Evolutionary conservation across 2,888 invertebrate genomes (phyloP).

Genomic region (Brachypalpus laphriformis): DNA sequence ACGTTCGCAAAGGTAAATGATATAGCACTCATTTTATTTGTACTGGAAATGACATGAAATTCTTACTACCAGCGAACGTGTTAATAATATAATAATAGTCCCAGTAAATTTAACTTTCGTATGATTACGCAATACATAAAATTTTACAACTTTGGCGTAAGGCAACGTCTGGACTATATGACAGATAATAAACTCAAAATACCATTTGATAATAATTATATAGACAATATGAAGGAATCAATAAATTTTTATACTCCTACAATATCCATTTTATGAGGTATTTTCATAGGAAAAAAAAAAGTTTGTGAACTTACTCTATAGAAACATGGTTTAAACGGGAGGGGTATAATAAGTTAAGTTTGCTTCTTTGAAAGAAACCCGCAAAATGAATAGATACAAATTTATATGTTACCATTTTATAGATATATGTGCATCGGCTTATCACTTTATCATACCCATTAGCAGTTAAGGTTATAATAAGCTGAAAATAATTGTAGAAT

Average conservation of each 20-base stretch:
- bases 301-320: neutral
- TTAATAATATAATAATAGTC: neutral
- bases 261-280: conserved; percentile 9
- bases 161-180: conserved; percentile 10
- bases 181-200: conserved; percentile 26
- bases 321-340: neutral
- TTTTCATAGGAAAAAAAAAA: neutral
- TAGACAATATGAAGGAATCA: conserved; percentile 24
- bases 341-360: neutral
- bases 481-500: neutral
- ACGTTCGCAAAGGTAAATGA: no score
- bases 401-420: neutral
- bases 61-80: no score
- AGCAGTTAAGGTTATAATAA: neutral
- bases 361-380: neutral
- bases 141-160: conserved; percentile 1
- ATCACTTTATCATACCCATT: neutral
- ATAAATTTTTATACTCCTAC: conserved; percentile 41
- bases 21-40: no score
- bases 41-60: no score
- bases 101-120: neutral
- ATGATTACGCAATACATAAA: conserved; percentile 3
- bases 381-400: neutral
- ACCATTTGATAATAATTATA: conserved; percentile 25
- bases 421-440: neutral